A percentile compares a stretch with the other conserved stretches of the same genome.
Evolutionary conservation across 2,888 invertebrate genomes (phyloP).

Genomic region (Cotesia congregata): DNA sequence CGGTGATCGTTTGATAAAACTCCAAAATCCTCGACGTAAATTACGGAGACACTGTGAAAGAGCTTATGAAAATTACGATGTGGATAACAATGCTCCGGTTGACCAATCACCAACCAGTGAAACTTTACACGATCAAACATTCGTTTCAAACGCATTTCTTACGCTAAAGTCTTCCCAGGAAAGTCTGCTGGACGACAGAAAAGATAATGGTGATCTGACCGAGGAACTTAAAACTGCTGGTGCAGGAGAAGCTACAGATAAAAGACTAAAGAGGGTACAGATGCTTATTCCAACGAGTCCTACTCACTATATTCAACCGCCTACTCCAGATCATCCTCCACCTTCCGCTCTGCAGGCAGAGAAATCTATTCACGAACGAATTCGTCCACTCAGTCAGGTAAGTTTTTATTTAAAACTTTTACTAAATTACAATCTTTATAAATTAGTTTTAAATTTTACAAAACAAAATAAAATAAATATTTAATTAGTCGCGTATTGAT

Average conservation of each 20-base stretch:
- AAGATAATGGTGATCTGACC: conserved; percentile 69
- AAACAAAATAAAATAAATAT: not conserved
- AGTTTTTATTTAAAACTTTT: conserved; percentile 66
- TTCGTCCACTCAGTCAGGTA: conserved; percentile 91
- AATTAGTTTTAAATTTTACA: not conserved
- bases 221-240: conserved; percentile 64
- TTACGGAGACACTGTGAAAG: conserved; percentile 75
- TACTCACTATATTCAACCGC: conserved; percentile 91
- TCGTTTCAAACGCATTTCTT: conserved; percentile 73
- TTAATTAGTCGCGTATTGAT: not conserved
- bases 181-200: conserved; percentile 74
- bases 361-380: conserved; percentile 89
- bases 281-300: conserved; percentile 83
- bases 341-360: conserved; percentile 92
- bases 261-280: conserved; percentile 64
- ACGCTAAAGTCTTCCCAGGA: conserved; percentile 75
- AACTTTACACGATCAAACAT: conserved; percentile 67
- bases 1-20: conserved; percentile 80
- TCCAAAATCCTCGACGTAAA: conserved; percentile 81
- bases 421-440: not conserved
- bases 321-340: conserved; percentile 95
- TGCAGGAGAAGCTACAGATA: conserved; percentile 63
- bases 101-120: conserved; percentile 71
- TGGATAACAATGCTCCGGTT: conserved; percentile 68
- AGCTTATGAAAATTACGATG: conserved; percentile 77